phyloP scores from a whole-genome alignment of 2,113 vertebrate genomes.

The Megalops atlanticus region DNA sequence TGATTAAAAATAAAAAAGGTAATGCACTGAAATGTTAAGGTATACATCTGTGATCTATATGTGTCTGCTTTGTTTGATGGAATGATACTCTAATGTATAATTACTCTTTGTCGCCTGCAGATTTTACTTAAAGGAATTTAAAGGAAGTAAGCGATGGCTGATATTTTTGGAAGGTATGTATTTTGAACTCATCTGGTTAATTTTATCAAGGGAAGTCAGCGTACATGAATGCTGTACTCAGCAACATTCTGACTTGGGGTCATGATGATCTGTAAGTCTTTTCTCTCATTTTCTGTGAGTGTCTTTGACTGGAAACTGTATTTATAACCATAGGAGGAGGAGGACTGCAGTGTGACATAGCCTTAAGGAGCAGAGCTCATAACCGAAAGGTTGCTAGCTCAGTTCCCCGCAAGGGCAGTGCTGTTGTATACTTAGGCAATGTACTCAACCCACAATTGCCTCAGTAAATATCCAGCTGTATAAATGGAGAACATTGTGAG shows the following conservation, averaged over 20 bases:
- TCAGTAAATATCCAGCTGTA: no score
- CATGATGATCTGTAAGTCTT: conserved; percentile 38
- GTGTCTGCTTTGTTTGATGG: conserved; percentile 25
- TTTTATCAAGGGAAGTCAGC: conserved; percentile 61
- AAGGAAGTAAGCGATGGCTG: conserved; percentile 73
- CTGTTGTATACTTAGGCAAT: no score
- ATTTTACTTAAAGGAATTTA: conserved; percentile 73
- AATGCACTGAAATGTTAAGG: not conserved
- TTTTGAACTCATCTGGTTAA: conserved; percentile 62
- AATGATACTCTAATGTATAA: conserved; percentile 34
- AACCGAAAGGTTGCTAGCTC: no score
- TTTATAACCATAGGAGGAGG: not conserved
- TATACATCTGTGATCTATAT: conserved; percentile 9
- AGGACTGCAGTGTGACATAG: no score
- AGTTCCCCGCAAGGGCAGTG: no score
- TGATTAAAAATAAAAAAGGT: not conserved
- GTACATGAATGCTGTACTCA: conserved; percentile 47
- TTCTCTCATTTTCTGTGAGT: conserved; percentile 48
- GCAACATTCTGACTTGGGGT: conserved; percentile 57
- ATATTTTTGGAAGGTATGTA: conserved; percentile 77
- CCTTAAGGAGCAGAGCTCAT: no score
- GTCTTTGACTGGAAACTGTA: conserved; percentile 15
- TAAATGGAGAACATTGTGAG: no score
- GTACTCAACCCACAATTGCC: no score
- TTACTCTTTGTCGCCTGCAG: conserved; percentile 61